Evolutionary conservation across 2,113 vertebrate genomes (phyloP).

Genomic region (Desmodus rotundus): DNA sequence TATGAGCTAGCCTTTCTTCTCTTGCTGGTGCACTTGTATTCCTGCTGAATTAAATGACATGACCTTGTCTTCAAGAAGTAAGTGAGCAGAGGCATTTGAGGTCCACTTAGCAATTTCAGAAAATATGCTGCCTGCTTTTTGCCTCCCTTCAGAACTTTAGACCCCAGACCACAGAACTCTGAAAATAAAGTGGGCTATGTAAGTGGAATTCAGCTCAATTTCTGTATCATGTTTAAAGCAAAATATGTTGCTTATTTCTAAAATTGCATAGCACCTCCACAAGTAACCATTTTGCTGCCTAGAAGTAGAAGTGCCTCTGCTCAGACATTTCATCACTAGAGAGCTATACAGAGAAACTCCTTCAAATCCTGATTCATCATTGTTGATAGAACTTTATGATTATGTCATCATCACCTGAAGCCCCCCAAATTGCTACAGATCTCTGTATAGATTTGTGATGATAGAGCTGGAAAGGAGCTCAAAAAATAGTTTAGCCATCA

Average conservation of each 20-base stretch:
- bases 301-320: neutral
- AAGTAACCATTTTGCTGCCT: neutral
- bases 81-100: neutral
- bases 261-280: neutral
- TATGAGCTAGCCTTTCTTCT: conserved; percentile 2
- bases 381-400: neutral
- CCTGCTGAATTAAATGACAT: conserved; percentile 33
- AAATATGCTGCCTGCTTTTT: neutral
- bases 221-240: neutral
- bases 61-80: conserved; percentile 19
- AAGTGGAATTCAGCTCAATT: neutral
- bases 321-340: neutral
- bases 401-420: neutral
- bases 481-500: neutral
- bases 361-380: conserved; percentile 28
- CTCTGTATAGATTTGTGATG: neutral
- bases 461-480: neutral
- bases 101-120: neutral
- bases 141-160: conserved; percentile 4
- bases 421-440: neutral
- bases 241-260: conserved; percentile 6
- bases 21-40: neutral
- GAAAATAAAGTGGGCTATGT: neutral
- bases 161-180: neutral
- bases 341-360: conserved; percentile 5